Base-by-base conservation (phyloP, 2,113 vertebrate species). In the Ictalurus furcatus region DNA sequence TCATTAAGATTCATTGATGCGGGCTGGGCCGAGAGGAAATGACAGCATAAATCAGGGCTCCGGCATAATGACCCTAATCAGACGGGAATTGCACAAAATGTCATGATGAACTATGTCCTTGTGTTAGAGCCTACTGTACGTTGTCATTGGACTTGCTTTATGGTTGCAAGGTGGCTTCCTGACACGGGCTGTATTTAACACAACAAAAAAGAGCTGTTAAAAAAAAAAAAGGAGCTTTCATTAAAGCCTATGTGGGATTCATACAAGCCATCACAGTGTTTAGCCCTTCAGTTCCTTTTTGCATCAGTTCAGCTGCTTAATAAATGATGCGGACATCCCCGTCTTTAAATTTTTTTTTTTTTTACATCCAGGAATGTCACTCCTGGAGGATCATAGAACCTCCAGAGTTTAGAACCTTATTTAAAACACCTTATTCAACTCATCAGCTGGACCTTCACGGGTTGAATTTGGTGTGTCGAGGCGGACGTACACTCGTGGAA, bases 1-100 rank as follows among this genome's bases (percentile, higher is more conserved):
- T 99, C 98, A 99, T 99, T 99, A 99, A 99, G 98, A 99, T 99
- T 96, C 94, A 99, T 98, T 99, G 98, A 99, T 99, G 98, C 98
- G 97, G 97, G 98, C 98, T 96, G 93, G 97, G 97, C 98, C 86
- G 98, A 98, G 98, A 98, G 98, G 98, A 96, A 99, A 99, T 99
- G 98, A 99, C 98, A 98, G 97, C 98, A 99, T 99, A 99, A 99
- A 99, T 99, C 98, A 99, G 98, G 92, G 96, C 97, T 97, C 97
- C 97, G 97, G 97, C 97, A 99, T 99, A 99, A 99, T 99, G 98
- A 99, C 98, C 98, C 97, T 99, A 99, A 99, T 99, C 98, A 99
- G 98, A 97, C 98, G 98, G 98, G 98, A 99, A 99, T 99, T 98
- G 98, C 98, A 98, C 96, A 97, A 99, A 99, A 99, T 99, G 98